Evolutionary conservation across 1,140 invertebrate genomes (phyloP).

Genomic region (Caenorhabditis latens): DNA sequence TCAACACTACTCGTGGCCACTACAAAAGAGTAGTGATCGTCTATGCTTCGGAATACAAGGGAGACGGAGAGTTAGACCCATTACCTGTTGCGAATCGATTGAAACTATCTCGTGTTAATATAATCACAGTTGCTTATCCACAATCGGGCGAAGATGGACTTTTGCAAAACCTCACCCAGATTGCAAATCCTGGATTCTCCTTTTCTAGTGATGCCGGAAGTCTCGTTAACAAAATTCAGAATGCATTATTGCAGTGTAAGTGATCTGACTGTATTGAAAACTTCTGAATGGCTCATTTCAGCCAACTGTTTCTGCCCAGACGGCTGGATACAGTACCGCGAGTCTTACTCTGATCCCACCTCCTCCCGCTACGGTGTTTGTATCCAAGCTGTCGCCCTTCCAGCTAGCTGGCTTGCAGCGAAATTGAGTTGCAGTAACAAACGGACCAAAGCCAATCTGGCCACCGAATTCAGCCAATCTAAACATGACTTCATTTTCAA

Average conservation of each 20-base stretch:
- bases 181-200: not conserved
- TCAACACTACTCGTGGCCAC: not conserved
- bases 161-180: not conserved
- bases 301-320: slow-evolving; percentile 5
- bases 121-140: not conserved
- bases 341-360: not conserved
- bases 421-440: not conserved
- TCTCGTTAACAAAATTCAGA: not conserved
- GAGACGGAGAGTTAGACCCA: not conserved
- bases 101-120: not conserved
- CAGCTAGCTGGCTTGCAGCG: not conserved
- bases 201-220: not conserved
- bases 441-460: not conserved
- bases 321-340: not conserved
- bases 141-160: not conserved
- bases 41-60: not conserved
- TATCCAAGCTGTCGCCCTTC: not conserved
- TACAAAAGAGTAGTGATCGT: slow-evolving; percentile 10
- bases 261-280: too few species aligned
- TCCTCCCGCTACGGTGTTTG: not conserved
- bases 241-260: not conserved
- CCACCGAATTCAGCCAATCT: not conserved
- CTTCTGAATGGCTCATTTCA: not conserved
- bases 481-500: slow-evolving; percentile 19
- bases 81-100: not conserved